A percentile compares a stretch with the other conserved stretches of the same genome.
Evolutionary conservation across 2,113 vertebrate species (phyloP).

Genomic region (Sinocyclocheilus maitianheensis): DNA sequence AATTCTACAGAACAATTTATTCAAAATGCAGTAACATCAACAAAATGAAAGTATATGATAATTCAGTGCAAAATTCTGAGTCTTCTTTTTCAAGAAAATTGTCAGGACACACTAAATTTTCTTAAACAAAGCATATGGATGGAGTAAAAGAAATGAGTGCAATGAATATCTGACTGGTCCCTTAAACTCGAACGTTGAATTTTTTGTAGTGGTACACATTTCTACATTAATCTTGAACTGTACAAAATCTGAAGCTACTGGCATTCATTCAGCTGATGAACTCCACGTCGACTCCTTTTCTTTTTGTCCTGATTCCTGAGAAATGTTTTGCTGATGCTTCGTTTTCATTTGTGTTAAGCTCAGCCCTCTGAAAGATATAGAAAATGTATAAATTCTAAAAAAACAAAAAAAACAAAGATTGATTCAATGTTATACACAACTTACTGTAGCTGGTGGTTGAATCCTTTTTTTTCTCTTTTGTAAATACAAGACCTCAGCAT

Average conservation of each 20-base stretch:
- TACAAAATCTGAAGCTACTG: too few species aligned
- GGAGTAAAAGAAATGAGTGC: neutral
- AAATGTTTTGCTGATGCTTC: conserved; percentile 40
- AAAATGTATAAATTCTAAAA: neutral
- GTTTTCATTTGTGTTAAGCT: conserved; percentile 34
- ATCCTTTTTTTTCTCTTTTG: neutral
- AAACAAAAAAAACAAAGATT: neutral
- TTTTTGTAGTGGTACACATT: too few species aligned
- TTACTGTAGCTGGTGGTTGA: conserved; percentile 21
- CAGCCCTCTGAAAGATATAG: conserved; percentile 26
- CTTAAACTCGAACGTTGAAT: neutral
- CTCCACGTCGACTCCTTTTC: neutral
- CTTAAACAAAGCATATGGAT: neutral
- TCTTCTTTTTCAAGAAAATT: neutral
- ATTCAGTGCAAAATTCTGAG: neutral
- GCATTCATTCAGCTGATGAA: neutral
- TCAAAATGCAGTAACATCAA: neutral
- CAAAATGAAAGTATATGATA: neutral
- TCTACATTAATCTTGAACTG: too few species aligned
- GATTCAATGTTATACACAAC: neutral
- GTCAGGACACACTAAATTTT: neutral
- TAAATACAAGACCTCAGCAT: conserved; percentile 28
- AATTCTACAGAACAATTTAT: neutral
- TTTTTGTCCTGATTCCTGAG: conserved; percentile 12
- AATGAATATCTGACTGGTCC: neutral